Conservation (phyloP, 2,113 vertebrate genomes). For the Boleophthalmus pectinirostris region DNA sequence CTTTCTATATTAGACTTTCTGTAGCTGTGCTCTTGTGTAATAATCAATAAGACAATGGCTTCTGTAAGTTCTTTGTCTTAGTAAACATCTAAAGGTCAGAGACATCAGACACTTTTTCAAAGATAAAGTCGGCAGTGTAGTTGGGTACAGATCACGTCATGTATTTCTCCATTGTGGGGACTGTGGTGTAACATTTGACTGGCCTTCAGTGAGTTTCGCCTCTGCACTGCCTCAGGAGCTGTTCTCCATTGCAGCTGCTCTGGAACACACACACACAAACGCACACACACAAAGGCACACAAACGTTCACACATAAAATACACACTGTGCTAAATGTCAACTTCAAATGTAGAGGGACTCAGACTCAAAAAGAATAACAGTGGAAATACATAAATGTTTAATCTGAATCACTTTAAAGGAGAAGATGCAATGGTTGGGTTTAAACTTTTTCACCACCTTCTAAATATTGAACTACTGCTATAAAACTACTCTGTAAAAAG, state of each 20-base stretch:
- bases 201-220: slow-evolving; percentile 41
- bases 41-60: slow-evolving; percentile 3
- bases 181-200: slow-evolving; percentile 44
- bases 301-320: slow-evolving; percentile 12
- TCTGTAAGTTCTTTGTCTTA: slow-evolving; percentile 9
- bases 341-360: slow-evolving; percentile 5
- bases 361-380: not conserved
- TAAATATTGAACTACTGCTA: not conserved
- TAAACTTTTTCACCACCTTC: not conserved
- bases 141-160: slow-evolving; percentile 16
- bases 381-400: not conserved
- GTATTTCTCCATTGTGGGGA: slow-evolving; percentile 22
- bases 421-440: not conserved
- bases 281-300: not conserved
- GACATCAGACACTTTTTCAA: slow-evolving; percentile 4
- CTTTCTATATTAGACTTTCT: not conserved
- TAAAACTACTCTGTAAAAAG: no score
- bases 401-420: not conserved
- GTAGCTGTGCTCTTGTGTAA: not conserved
- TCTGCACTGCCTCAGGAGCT: slow-evolving; percentile 46
- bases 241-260: slow-evolving; percentile 22
- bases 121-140: slow-evolving; percentile 20
- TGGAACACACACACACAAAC: not conserved
- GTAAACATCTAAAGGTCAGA: slow-evolving; percentile 19
- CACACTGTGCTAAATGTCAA: slow-evolving; percentile 49